phyloP scores from a whole-genome alignment of 2,888 invertebrate species.

The Ligdia adustata region DNA sequence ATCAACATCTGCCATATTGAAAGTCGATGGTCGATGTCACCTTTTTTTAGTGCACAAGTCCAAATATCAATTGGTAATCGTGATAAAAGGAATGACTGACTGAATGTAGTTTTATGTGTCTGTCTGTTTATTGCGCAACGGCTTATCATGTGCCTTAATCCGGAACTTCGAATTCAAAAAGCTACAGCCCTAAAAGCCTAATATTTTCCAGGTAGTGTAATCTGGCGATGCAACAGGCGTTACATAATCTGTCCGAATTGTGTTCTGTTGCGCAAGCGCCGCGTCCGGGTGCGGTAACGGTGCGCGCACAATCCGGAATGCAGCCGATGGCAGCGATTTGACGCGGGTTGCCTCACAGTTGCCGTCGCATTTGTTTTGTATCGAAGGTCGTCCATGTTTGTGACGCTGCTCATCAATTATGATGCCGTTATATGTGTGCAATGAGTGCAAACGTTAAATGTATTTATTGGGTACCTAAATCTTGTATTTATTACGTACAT shows the following conservation, averaged over 20 bases:
- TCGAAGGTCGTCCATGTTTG: slow-evolving; percentile 37
- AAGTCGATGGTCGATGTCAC: no score
- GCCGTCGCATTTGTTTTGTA: slow-evolving; percentile 30
- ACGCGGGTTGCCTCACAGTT: slow-evolving; percentile 68
- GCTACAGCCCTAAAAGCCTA: neutral
- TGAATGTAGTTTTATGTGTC: no score
- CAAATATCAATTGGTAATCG: no score
- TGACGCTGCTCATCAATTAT: slow-evolving; percentile 32
- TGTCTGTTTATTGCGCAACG: no score
- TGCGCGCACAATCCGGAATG: slow-evolving; percentile 76
- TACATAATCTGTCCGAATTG: slow-evolving; percentile 73
- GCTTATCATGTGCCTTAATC: slow-evolving; percentile 7
- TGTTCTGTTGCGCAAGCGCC: slow-evolving; percentile 70
- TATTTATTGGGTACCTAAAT: no score
- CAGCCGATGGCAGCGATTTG: slow-evolving; percentile 74
- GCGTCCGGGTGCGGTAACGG: slow-evolving; percentile 76
- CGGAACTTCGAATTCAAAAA: slow-evolving; percentile 2
- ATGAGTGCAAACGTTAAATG: no score
- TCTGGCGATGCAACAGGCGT: slow-evolving; percentile 53
- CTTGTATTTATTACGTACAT: no score
- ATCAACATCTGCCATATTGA: no score
- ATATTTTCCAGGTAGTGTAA: slow-evolving; percentile 47
- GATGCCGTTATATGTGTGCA: slow-evolving; percentile 31
- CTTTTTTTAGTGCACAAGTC: no score
- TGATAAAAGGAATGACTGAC: no score